phyloP scores from a whole-genome alignment of 2,797 vertebrate genomes.

The Astyanax mexicanus region DNA sequence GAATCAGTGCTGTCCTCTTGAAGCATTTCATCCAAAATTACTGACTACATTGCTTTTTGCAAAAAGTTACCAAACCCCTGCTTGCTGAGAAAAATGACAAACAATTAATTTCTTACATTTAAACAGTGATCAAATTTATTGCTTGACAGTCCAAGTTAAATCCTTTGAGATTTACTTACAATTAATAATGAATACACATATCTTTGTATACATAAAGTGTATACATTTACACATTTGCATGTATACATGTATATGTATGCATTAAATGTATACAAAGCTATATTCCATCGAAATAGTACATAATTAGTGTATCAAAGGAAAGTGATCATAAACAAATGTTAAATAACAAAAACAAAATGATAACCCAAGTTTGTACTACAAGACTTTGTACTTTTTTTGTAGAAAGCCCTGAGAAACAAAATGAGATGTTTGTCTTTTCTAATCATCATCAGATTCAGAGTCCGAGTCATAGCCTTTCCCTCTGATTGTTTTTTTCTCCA shows the following conservation, averaged over 20 bases:
- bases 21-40: neutral
- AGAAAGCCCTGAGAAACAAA: slow-evolving; percentile 69
- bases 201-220: neutral
- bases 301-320: slow-evolving; percentile 13
- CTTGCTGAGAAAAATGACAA: neutral
- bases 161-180: neutral
- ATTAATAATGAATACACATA: neutral
- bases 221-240: no score
- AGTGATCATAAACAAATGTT: slow-evolving; percentile 11
- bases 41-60: neutral
- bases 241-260: neutral
- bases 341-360: slow-evolving; percentile 27
- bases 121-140: neutral
- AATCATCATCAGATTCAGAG: slow-evolving; percentile 92
- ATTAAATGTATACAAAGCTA: neutral
- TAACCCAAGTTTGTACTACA: slow-evolving; percentile 22
- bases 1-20: neutral
- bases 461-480: slow-evolving; percentile 91
- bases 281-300: neutral
- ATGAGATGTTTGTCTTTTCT: slow-evolving; percentile 60
- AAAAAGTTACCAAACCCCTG: neutral
- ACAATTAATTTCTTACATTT: neutral
- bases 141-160: neutral
- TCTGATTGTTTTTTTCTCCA: slow-evolving; percentile 96
- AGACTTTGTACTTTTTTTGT: slow-evolving; percentile 45